These are phyloP conservation scores for Luidia sarsii DNA, from an alignment of 53 echinoderm and acorn worm species.

Conservation along the genomic window DNA sequence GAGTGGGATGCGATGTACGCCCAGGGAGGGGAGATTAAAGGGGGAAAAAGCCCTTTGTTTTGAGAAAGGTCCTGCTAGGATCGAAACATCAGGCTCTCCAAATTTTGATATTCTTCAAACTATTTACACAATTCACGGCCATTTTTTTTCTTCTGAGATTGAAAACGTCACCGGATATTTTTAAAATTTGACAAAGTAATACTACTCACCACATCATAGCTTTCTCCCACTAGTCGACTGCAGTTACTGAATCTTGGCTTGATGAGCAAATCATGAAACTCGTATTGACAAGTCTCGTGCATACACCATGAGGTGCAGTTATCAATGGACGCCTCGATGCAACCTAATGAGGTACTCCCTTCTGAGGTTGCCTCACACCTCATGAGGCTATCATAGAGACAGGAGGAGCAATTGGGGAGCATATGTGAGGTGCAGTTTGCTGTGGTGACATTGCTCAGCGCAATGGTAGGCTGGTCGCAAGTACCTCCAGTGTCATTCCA, in stretches of 20 bases:
- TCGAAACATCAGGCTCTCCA: too few relatives aligned
- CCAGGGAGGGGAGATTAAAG: too few relatives aligned
- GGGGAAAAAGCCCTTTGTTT: too few relatives aligned
- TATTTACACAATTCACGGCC: too few relatives aligned
- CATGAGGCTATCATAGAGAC: conserved; percentile 33
- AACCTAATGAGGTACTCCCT: not conserved
- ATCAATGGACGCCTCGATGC: conserved; percentile 5
- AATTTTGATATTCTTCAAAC: too few relatives aligned
- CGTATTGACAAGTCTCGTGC: conserved; percentile 18
- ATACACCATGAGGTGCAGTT: conserved; percentile 10
- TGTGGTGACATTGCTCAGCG: conserved; percentile 18
- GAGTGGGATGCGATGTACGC: too few relatives aligned
- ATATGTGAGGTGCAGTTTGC: conserved; percentile 30
- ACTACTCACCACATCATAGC: conserved; percentile 33
- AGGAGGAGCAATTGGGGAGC: conserved; percentile 43
- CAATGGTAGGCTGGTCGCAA: conserved; percentile 2
- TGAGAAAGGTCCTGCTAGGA: too few relatives aligned
- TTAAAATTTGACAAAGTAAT: too few relatives aligned
- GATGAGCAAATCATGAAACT: conserved; percentile 7
- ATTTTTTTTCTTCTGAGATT: too few relatives aligned
- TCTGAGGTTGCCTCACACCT: not conserved
- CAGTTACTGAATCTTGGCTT: conserved; percentile 28
- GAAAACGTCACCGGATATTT: too few relatives aligned
- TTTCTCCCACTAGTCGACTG: conserved; percentile 21
- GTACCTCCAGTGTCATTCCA: not conserved